Conservation (phyloP, 2,797 vertebrate genomes). For the Gymnoscopelus braueri region DNA sequence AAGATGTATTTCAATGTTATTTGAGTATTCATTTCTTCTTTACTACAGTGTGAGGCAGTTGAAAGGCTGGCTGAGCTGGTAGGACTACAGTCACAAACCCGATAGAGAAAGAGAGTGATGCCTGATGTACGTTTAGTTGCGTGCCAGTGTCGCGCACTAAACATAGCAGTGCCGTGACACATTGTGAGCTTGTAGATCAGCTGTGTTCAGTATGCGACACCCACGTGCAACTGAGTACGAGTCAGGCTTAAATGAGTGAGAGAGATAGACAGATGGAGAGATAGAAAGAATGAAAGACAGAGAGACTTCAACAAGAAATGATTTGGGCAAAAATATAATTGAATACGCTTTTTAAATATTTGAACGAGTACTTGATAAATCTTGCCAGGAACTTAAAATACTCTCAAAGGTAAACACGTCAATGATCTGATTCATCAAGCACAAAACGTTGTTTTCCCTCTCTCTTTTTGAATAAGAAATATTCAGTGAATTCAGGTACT, state of each 20-base stretch:
- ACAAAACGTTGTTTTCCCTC: no score
- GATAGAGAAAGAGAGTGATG: conserved; percentile 30
- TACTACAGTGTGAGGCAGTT: conserved; percentile 85
- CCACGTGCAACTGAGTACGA: no score
- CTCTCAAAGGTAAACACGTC: neutral
- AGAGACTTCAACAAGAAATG: no score
- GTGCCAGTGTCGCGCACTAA: no score
- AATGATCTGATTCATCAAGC: no score
- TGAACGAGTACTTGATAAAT: neutral
- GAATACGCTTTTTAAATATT: neutral
- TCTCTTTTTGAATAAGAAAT: no score
- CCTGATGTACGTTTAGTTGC: no score
- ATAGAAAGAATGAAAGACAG: conserved; percentile 3
- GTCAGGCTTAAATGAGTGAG: no score
- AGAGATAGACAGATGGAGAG: neutral
- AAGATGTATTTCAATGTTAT: conserved; percentile 80
- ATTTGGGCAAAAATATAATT: neutral
- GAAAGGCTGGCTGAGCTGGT: conserved; percentile 84
- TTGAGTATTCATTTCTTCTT: conserved; percentile 76
- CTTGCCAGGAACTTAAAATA: neutral
- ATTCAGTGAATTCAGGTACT: no score
- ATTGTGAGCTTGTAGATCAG: no score
- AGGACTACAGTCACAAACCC: conserved; percentile 67
- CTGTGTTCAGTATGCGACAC: no score
- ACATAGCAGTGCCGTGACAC: no score